Evolutionary conservation across 2,797 vertebrate species (phyloP), one percentile per base, ranked within the genome.

Genomic region (Manis crassicaudata): DNA sequence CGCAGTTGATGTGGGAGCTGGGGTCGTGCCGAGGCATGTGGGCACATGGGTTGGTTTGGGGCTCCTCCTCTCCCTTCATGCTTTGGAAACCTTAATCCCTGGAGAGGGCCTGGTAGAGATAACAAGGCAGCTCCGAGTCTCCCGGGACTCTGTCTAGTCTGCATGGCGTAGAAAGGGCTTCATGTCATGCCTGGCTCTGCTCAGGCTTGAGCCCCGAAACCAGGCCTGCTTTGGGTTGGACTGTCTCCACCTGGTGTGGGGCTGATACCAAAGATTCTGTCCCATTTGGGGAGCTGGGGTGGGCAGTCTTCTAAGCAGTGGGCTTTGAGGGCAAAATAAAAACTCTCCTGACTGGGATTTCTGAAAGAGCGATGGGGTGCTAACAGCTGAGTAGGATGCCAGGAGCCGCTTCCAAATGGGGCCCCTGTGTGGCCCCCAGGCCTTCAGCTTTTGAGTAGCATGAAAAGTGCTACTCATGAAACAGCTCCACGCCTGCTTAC

Each of bases 201-300:
- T 43, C 63, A 21, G 73, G 25, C 10, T 16, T 56, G 12, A 7
- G 37, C 17, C 20, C 21, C 29, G 16, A 43, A 9, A 40, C 29
- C 40, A 43, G 50, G 50, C 32, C 40, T 72, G 29, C 25, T 60
- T 46, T 77, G 40, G 17, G 32, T 27, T 56, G 27, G 20, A 23
- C 43, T 93, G 58, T 13, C 7, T 20, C 14, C 58, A 16, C 50
- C 21, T 27, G 23, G 27, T 16, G 3, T 86, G 95, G 68, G 11
- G 50, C 16, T 94, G 46, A 21, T 4, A 20, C 60, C 29, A 29
- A 58, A 80, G 63, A 25, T 29, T 37, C 54, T 46, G 50, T 32
- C n/a, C 7, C 2, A 0, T 6, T 2, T 23, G 32, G 72, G 58
- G 68, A 73, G 2, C n/a, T 1, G 27, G 37, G n/a, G 35, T 20